Base-by-base conservation (phyloP, 2,113 vertebrate genomes). In the Microtus pennsylvanicus region DNA sequence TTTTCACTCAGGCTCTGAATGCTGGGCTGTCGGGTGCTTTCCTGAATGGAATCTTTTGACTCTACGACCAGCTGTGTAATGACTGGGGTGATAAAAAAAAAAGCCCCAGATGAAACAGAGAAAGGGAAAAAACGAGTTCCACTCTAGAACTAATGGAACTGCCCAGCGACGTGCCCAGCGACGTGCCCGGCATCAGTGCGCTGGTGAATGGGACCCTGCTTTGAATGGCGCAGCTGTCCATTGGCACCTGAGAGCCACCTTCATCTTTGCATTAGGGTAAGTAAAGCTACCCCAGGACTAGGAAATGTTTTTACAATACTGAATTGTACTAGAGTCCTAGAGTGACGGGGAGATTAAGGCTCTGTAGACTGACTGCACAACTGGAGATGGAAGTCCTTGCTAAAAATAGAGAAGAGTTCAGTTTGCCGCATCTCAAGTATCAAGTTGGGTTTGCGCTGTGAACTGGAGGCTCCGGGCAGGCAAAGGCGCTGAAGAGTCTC, bases 1-100 rank as follows among this genome's bases (percentile, higher is more conserved):
- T 89, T 94, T 95, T 94, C 77, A 92, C 65, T 90, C 74, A 88
- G 83, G 17, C 24, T 47, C 14, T 72, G 47, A 92, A 91, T 82
- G 74, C 47, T 65, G 87, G 89, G 72, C 67, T 97, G 93, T 85
- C 72, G 80, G 94, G 96, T 92, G 80, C 81, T 97, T 97, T 95
- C 91, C 95, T 97, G 90, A 94, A 86, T 93, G 77, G 94, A 89
- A 96, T 69, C 80, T 95, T 98, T 96, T 92, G 75, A 95, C 42
- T 96, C 63, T 81, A 8, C 26, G 47, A 76, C 61, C 78, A 83
- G 80, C 85, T 90, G 33, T 86, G 47, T 87, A 67, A 45, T 67
- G 58, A 95, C 65, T 5, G 14, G 33, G 55, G 90, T 74, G 70
- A 38, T 70, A 12, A 50, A 50, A 50, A 50, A 50, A 47, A 47